Base-by-base conservation (phyloP, 2,113 vertebrate species). In the Todiramphus chloris region DNA sequence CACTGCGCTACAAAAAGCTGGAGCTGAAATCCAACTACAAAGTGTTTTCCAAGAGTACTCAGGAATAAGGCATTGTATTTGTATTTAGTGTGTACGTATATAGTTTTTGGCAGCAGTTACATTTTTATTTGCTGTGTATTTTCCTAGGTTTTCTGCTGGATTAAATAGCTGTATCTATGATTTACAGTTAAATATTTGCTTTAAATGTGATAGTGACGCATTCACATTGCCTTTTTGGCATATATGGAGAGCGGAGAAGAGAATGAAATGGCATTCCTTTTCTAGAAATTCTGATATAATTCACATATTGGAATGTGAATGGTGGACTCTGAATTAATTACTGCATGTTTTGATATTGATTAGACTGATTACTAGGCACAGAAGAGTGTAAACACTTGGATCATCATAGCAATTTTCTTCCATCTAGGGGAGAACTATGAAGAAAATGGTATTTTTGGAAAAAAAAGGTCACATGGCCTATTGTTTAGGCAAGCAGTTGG, bases 401-500 rank as follows among this genome's bases (percentile, higher is more conserved):
- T 69, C 20, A 20, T 51, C 16, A 13, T 69, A 53, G 39, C 8
- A 69, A 55, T 74, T 77, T 83, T 91, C 56, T 92, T 92, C 33
- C 23, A 59, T 83, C 15, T 70, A 62, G 31, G 64, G 73, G 5
- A 83, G 33, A 80, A 78, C 78, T 46, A 76, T 31, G 35, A 62
- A 69, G 43, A 82, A 93, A 89, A 80, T 35, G 56, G 25, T 55
- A 43, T 33, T 95, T 77, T 83, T 72, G 35, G 76, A 39, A 93
- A 97, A 95, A 96, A 85, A 55, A 67, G 50, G 37, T 92, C 64
- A 43, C 44, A 51, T 86, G 33, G 25, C 31, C 78, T 92, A 33
- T 82, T 94, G 69, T 96, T 97, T 70, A 67, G 91, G 33, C 43
- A 93, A 86, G 50, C 20, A 96, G 62, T 89, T 98, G 73, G 20